phyloP scores from a whole-genome alignment of 1,140 invertebrate species.

The Drosophila busckii region DNA sequence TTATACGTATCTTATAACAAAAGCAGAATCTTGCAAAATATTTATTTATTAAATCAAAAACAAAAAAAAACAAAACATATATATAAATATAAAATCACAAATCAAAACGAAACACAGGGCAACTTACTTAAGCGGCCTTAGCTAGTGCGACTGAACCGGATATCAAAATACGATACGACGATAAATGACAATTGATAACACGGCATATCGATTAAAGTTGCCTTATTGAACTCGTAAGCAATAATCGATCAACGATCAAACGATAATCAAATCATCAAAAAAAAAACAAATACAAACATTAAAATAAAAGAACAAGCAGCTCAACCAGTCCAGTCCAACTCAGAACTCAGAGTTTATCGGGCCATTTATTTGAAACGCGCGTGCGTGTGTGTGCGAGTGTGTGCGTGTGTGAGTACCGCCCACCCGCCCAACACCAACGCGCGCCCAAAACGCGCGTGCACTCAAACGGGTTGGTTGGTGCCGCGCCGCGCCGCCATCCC shows the following conservation, averaged over 20 bases:
- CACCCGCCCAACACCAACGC: constrained; percentile 62
- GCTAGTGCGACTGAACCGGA: constrained; percentile 63
- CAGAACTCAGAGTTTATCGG: background rate
- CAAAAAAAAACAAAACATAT: constrained; percentile 14
- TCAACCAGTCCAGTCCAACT: background rate
- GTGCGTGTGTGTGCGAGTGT: constrained; percentile 63
- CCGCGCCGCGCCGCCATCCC: constrained; percentile 47
- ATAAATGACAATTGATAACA: constrained; percentile 1
- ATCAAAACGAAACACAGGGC: constrained; percentile 54
- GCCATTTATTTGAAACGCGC: too few relatives aligned
- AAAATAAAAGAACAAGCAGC: constrained; percentile 45
- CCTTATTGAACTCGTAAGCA: too few relatives aligned
- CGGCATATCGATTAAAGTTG: constrained; percentile 8
- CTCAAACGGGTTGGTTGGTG: constrained; percentile 42
- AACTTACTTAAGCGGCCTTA: constrained; percentile 66
- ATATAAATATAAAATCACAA: constrained; percentile 15
- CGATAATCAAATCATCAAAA: constrained; percentile 30
- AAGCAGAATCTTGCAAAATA: constrained; percentile 37
- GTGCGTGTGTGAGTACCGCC: constrained; percentile 53
- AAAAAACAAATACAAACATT: constrained; percentile 32
- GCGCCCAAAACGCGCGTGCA: constrained; percentile 53
- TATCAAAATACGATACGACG: constrained; percentile 25
- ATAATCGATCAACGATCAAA: constrained; percentile 1
- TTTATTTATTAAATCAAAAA: constrained; percentile 13
- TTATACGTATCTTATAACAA: constrained; percentile 57